A percentile compares a stretch with the other conserved stretches of the same genome.
phyloP scores from a whole-genome alignment of 2,113 vertebrate genomes.

The Etheostoma cragini region DNA sequence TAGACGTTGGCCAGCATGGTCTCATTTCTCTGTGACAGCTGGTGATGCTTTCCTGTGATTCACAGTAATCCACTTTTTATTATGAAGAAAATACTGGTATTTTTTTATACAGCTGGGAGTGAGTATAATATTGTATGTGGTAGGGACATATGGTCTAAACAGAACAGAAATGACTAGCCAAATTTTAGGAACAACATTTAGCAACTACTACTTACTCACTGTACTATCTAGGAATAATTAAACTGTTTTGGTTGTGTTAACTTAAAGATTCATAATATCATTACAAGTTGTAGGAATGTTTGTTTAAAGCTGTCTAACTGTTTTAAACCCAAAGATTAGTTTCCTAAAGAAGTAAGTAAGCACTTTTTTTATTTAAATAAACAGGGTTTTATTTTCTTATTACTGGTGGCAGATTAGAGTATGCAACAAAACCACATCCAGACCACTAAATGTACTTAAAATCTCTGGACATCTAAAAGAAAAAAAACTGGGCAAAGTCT shows the following conservation, averaged over 20 bases:
- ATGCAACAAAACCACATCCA: constrained; percentile 4
- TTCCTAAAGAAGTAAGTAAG: not conserved
- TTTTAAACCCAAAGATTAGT: not conserved
- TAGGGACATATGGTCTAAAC: constrained; percentile 82
- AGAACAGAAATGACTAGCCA: constrained; percentile 53
- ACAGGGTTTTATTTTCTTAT: constrained; percentile 6
- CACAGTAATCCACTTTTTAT: constrained; percentile 99
- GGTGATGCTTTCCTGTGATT: constrained; percentile 94
- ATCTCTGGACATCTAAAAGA: not conserved
- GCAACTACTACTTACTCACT: constrained; percentile 3
- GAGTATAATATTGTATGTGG: constrained; percentile 82
- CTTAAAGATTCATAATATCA: constrained; percentile 7
- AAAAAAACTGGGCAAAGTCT: constrained; percentile 11
- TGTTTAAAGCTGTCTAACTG: constrained; percentile 14
- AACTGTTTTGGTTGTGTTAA: constrained; percentile 25
- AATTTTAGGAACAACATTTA: constrained; percentile 30
- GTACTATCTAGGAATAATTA: constrained; percentile 1
- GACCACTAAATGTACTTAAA: not conserved
- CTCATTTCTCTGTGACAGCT: constrained; percentile 98
- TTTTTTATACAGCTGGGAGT: constrained; percentile 90
- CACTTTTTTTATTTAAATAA: not conserved
- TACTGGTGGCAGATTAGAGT: constrained; percentile 4
- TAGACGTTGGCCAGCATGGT: constrained; percentile 88
- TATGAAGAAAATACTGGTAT: constrained; percentile 95
- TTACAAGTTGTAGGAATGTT: constrained; percentile 16